phyloP scores from a whole-genome alignment of 2,888 invertebrate genomes.

The Thera britannica region DNA sequence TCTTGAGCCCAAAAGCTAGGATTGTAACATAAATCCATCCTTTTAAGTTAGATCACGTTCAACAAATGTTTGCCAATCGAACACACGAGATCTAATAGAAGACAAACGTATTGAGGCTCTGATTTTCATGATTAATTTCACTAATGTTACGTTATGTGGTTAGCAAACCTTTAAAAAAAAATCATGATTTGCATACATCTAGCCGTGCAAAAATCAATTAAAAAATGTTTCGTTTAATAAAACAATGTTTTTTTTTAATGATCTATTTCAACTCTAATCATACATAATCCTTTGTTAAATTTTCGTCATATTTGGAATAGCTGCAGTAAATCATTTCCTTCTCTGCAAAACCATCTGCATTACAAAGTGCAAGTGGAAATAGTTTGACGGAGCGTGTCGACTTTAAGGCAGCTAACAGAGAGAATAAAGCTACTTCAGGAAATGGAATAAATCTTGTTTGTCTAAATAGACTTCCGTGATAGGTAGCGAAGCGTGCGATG shows the following conservation, averaged over 20 bases:
- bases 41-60: constrained; percentile 78
- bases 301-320: constrained; percentile 11
- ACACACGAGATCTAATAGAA: constrained; percentile 70
- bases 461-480: constrained; percentile 21
- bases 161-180: background rate
- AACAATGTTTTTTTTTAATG: no score
- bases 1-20: constrained; percentile 61
- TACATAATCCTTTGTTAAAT: background rate
- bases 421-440: constrained; percentile 28
- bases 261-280: background rate
- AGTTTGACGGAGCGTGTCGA: constrained; percentile 33
- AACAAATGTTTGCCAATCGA: constrained; percentile 73
- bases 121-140: constrained; percentile 58
- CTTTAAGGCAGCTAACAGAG: constrained; percentile 32
- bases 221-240: no score
- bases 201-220: no score
- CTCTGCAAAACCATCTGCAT: constrained; percentile 29
- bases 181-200: background rate
- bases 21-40: constrained; percentile 70
- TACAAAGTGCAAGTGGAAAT: constrained; percentile 37
- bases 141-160: constrained; percentile 30
- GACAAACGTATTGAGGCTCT: constrained; percentile 69
- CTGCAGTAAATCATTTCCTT: constrained; percentile 21
- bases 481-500: constrained; percentile 20
- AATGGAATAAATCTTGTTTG: constrained; percentile 22